These are phyloP conservation scores for Scrobipalpa costella DNA, from an alignment of 2,888 invertebrate species.

Conservation along the genomic window DNA sequence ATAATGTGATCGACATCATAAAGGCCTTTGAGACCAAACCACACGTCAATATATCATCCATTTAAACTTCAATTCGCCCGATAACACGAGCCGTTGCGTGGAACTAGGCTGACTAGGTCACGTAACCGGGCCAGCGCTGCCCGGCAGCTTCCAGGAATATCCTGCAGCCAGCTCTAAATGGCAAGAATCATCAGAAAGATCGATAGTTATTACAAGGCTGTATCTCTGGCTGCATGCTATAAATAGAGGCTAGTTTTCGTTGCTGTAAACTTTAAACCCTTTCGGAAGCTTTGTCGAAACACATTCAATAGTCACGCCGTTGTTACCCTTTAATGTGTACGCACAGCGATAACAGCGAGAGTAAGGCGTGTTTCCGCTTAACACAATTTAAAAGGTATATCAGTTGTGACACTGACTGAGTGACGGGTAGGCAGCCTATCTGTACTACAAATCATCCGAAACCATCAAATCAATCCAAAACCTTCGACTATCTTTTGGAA, in stretches of 20 bases:
- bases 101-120: slow-evolving; percentile 50
- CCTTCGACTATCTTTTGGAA: too few relatives aligned
- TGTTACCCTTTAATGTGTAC: not conserved
- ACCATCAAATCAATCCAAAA: too few relatives aligned
- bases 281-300: not conserved
- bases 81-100: slow-evolving; percentile 55
- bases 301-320: not conserved
- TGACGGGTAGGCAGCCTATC: too few relatives aligned
- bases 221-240: too few relatives aligned
- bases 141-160: slow-evolving; percentile 36
- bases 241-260: not conserved
- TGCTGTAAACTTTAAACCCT: not conserved
- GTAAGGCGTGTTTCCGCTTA: too few relatives aligned
- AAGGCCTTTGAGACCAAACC: too few relatives aligned
- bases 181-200: slow-evolving; percentile 34
- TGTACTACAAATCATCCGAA: too few relatives aligned
- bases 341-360: not conserved
- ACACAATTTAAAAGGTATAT: too few relatives aligned
- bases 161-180: slow-evolving; percentile 38
- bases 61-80: too few relatives aligned
- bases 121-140: slow-evolving; percentile 55
- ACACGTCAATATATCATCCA: too few relatives aligned
- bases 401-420: too few relatives aligned
- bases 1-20: too few relatives aligned
- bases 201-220: slow-evolving; percentile 5